Percentiles rank a stretch among this genome's conserved stretches.
phyloP scores from a whole-genome alignment of 2,797 vertebrate genomes.

The Otolemur crassicaudatus region DNA sequence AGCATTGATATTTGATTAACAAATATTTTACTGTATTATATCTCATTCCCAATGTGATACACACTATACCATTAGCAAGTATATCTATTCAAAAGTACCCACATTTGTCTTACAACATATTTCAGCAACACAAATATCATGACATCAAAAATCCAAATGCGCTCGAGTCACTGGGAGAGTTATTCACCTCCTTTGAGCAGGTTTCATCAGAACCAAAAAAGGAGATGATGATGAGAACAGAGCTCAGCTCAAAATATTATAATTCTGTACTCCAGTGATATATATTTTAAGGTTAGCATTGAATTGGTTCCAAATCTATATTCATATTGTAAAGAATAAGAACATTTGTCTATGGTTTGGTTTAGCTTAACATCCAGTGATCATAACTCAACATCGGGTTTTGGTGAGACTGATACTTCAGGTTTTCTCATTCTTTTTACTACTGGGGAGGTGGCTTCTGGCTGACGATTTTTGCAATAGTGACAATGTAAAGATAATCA shows the following conservation, averaged over 20 bases:
- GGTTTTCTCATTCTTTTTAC: slow-evolving; percentile 44
- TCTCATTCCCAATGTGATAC: slow-evolving; percentile 25
- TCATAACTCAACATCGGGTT: not conserved
- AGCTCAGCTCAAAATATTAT: not conserved
- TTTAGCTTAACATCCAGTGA: not conserved
- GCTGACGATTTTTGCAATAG: not conserved
- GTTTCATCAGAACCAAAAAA: slow-evolving; percentile 22
- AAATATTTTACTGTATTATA: not conserved
- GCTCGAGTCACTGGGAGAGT: not conserved
- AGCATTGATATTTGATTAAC: slow-evolving; percentile 43
- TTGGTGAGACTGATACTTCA: slow-evolving; percentile 16
- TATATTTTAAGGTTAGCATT: slow-evolving; percentile 23
- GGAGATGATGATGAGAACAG: not conserved
- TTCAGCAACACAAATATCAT: not conserved
- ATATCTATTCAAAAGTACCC: not conserved
- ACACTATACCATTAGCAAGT: not conserved
- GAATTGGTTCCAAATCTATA: not conserved
- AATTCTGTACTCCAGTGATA: not conserved
- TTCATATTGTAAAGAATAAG: not conserved
- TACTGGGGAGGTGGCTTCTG: not conserved
- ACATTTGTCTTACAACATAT: not conserved
- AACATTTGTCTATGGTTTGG: not conserved
- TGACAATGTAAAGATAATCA: slow-evolving; percentile 15
- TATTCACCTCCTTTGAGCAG: not conserved
- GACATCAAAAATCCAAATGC: slow-evolving; percentile 45